Percentiles rank a stretch among this genome's conserved stretches.
Evolutionary conservation across 1,140 invertebrate species (phyloP).

Genomic region (Dreissena rostriformis): DNA sequence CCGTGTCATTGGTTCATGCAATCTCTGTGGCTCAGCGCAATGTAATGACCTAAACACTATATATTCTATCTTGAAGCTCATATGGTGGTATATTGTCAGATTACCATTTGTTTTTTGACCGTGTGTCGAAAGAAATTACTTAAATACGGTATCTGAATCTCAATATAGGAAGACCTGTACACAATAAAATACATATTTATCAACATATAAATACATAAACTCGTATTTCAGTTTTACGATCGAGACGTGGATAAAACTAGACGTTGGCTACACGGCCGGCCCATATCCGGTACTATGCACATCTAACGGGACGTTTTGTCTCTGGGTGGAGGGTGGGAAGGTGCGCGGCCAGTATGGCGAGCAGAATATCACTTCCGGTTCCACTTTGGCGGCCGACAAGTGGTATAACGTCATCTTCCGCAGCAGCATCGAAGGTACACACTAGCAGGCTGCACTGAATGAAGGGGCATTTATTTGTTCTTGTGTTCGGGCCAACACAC

Average conservation of each 20-base stretch:
- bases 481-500: no score
- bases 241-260: constrained; percentile 46
- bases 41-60: no score
- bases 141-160: no score
- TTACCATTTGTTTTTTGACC: no score
- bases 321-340: constrained; percentile 23
- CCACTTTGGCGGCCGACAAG: constrained; percentile 24
- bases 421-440: constrained; percentile 33
- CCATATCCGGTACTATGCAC: constrained; percentile 53
- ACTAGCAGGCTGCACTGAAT: not conserved
- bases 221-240: constrained; percentile 44
- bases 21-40: no score
- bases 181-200: no score
- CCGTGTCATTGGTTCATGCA: no score
- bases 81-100: not conserved
- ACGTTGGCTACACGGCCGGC: constrained; percentile 44
- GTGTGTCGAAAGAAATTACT: no score
- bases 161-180: no score
- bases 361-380: not conserved
- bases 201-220: no score
- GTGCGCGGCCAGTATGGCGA: constrained; percentile 22
- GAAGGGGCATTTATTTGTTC: no score
- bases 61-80: no score
- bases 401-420: constrained; percentile 50
- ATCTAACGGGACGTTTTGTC: constrained; percentile 37